Conservation (phyloP, 2,113 vertebrate genomes). For the Xenopus laevis region DNA sequence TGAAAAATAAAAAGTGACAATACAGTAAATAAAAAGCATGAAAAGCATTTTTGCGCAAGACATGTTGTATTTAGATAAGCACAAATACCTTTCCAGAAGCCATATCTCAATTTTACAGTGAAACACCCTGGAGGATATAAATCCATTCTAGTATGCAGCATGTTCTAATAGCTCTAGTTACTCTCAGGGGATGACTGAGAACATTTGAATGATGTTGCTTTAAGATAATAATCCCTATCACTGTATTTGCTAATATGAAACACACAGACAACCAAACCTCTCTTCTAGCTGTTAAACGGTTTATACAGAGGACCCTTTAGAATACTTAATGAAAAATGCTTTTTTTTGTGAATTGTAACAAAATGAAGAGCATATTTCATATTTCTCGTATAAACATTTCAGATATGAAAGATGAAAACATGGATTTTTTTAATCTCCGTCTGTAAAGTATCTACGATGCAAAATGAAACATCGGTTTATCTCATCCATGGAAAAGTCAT, state of each 20-base stretch:
- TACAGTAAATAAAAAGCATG: slow-evolving; percentile 16
- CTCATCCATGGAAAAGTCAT: too few relatives aligned
- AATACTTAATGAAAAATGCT: background rate
- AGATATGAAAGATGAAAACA: background rate
- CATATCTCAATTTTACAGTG: slow-evolving; percentile 44
- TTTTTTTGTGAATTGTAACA: background rate
- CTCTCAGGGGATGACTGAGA: slow-evolving; percentile 34
- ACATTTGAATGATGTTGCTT: slow-evolving; percentile 39
- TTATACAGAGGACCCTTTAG: too few relatives aligned
- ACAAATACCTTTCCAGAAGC: slow-evolving; percentile 28
- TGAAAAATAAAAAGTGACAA: slow-evolving; percentile 3
- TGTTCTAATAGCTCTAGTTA: slow-evolving; percentile 41
- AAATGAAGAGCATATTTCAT: background rate
- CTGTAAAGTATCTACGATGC: too few relatives aligned
- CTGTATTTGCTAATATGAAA: slow-evolving; percentile 22
- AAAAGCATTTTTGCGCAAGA: slow-evolving; percentile 8
- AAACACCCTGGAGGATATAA: slow-evolving; percentile 40
- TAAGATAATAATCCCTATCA: slow-evolving; percentile 43
- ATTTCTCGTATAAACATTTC: background rate
- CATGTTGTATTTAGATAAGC: slow-evolving; percentile 41
- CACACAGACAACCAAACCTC: slow-evolving; percentile 4
- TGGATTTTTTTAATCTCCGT: too few relatives aligned
- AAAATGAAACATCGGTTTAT: too few relatives aligned
- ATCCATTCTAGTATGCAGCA: slow-evolving; percentile 37
- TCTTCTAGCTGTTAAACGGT: background rate